A percentile compares a stretch with the other conserved stretches of the same genome.
Evolutionary conservation across 2,888 invertebrate species (phyloP).

Genomic region (Lottia gigantea): DNA sequence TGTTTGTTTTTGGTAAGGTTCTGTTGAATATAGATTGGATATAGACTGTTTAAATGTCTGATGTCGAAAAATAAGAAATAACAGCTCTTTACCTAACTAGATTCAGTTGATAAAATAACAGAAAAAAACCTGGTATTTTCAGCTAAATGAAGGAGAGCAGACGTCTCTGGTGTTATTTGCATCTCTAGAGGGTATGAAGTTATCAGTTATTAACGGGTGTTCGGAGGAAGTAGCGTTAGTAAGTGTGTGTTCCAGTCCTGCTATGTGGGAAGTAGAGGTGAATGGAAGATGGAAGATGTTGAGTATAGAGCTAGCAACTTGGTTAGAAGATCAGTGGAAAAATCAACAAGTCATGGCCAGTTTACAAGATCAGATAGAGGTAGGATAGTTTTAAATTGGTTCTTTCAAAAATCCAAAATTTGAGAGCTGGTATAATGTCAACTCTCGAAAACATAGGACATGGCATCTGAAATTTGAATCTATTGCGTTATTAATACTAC

Average conservation of each 20-base stretch:
- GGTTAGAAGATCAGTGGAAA: slow-evolving; percentile 84
- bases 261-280: slow-evolving; percentile 85
- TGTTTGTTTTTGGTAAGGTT: too few relatives aligned
- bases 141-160: slow-evolving; percentile 72
- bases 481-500: too few relatives aligned
- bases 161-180: slow-evolving; percentile 78
- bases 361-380: slow-evolving; percentile 80
- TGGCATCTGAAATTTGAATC: too few relatives aligned
- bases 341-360: slow-evolving; percentile 79
- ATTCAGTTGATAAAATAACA: too few relatives aligned
- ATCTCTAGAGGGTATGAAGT: slow-evolving; percentile 77
- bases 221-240: slow-evolving; percentile 77
- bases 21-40: too few relatives aligned
- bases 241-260: slow-evolving; percentile 77
- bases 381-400: slow-evolving; percentile 40
- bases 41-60: too few relatives aligned
- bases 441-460: too few relatives aligned
- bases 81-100: too few relatives aligned
- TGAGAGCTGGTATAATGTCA: too few relatives aligned
- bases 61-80: too few relatives aligned
- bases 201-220: slow-evolving; percentile 72
- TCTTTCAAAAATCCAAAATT: too few relatives aligned
- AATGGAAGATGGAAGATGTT: slow-evolving; percentile 84
- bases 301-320: slow-evolving; percentile 81
- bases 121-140: slow-evolving; percentile 19